Base-by-base conservation (phyloP, 2,797 vertebrate species). In the Thripadectes ignobilis region DNA sequence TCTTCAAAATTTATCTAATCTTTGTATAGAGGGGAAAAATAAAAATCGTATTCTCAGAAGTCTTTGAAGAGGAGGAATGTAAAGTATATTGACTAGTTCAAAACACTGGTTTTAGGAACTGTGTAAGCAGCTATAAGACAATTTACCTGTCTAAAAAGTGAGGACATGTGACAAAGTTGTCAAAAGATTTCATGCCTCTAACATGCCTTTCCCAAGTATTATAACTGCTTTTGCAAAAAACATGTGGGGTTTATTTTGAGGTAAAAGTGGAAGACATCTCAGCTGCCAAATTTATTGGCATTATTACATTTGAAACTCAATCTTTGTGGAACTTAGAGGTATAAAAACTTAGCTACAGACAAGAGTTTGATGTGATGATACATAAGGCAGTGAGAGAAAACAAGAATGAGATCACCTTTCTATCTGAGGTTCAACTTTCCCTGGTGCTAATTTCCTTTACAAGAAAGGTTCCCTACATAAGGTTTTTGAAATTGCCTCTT, bases 131-230 rank as follows among this genome's bases (percentile, higher is more conserved):
- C 80, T 80, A 43, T 18, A 91, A 93, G 73, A 66, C 32, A 93
- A 93, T 91, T 93, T 89, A 45, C 27, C 52, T 92, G 79, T 88
- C 85, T 91, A 79, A 92, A 86, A 84, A n/a, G n/a, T 30, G 46
- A 93, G 67, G 66, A 92, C 57, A 88, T 36, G 46, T 93, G 89
- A 88, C 85, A 95, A 88, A 92, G 45, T 4, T 81, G 57, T 82
- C 73, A 9, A 73, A 88, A 92, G 71, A 73, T 58, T 76, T 93
- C 88, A 73, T 74, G 59, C 22, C 46, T 84, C n/a, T 69, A 78
- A 76, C 57, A 75, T 51, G 32, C 6, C 71, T 93, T 89, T 76
- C 43, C 48, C 45, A 92, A 85, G 55, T 81, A 90, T 71, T 89
- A 79, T 32, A 85, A 73, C 18, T 21, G 32, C 27, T 75, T 81